Evolutionary conservation across 92 coral and sea anemone genomes (phyloP).

Genomic region (Siderastrea siderea): DNA sequence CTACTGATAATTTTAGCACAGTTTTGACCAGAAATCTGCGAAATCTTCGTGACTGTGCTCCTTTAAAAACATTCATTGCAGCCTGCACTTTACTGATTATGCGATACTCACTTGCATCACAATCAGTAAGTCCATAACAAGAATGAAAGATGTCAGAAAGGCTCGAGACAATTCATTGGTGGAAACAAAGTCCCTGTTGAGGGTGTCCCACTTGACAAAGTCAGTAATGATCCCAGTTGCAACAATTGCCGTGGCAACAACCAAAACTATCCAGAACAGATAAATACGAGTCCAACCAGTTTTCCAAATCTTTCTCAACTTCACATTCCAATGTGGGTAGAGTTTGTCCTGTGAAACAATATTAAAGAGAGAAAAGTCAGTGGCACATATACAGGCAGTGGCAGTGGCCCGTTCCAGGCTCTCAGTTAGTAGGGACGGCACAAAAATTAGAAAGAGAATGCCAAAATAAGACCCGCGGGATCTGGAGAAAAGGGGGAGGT

Average conservation of each 20-base stretch:
- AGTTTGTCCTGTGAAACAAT: constrained; percentile 81
- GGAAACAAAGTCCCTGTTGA: constrained; percentile 91
- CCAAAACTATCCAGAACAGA: constrained; percentile 92
- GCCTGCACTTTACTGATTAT: background rate
- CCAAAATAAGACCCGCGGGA: too few species aligned
- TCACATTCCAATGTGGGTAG: constrained; percentile 92
- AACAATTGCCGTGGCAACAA: constrained; percentile 87
- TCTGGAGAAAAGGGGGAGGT: too few species aligned
- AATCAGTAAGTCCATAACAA: constrained; percentile 89
- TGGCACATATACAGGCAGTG: too few species aligned
- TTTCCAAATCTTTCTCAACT: constrained; percentile 87
- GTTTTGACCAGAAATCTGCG: too few species aligned
- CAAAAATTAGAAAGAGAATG: too few species aligned
- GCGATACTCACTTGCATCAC: constrained; percentile 90
- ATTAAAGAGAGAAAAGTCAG: background rate
- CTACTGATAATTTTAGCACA: too few species aligned
- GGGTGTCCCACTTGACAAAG: constrained; percentile 86
- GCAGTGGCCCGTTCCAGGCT: too few species aligned
- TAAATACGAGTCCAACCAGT: constrained; percentile 92
- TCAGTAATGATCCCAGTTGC: constrained; percentile 94
- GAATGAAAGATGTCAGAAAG: constrained; percentile 92
- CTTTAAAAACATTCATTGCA: too few species aligned
- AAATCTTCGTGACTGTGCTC: too few species aligned
- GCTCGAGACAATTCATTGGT: constrained; percentile 97
- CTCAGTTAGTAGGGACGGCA: too few species aligned